Evolutionary conservation across 2,888 invertebrate genomes (phyloP).

Genomic region (Lithosia quadra): DNA sequence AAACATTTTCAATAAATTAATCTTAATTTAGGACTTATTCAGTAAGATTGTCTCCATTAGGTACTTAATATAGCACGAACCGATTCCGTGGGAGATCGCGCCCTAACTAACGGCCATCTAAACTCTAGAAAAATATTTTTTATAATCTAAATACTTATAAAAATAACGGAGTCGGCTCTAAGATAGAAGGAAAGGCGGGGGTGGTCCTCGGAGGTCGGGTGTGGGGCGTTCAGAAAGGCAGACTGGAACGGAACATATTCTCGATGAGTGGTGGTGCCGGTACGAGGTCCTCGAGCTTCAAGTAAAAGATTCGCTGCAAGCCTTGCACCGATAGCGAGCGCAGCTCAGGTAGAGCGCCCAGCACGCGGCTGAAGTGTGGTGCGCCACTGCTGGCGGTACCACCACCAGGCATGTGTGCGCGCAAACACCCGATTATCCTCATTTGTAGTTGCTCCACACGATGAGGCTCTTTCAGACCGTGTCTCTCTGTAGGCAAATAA

Average conservation of each 20-base stretch:
- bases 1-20: conserved; percentile 82
- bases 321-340: conserved; percentile 97
- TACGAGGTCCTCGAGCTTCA: conserved; percentile 96
- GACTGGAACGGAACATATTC: conserved; percentile 97
- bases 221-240: conserved; percentile 92
- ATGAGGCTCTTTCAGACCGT: conserved; percentile 96
- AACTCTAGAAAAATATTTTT: conserved; percentile 82
- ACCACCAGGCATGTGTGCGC: conserved; percentile 97
- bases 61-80: conserved; percentile 72
- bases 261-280: conserved; percentile 97
- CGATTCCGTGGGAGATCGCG: conserved; percentile 84
- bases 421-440: conserved; percentile 97
- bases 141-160: conserved; percentile 82
- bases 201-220: conserved; percentile 72
- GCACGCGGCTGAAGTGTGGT: conserved; percentile 96
- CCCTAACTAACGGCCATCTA: conserved; percentile 78
- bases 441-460: conserved; percentile 98
- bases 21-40: conserved; percentile 73
- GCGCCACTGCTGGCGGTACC: conserved; percentile 94
- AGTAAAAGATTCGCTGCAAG: conserved; percentile 96
- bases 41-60: conserved; percentile 70
- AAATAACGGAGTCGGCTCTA: conserved; percentile 84
- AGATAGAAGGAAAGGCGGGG: conserved; percentile 79
- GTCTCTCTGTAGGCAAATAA: conserved; percentile 90
- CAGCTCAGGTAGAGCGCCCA: conserved; percentile 97